Conservation (phyloP, 2,888 invertebrate species). For the Ormyrus pomaceus region DNA sequence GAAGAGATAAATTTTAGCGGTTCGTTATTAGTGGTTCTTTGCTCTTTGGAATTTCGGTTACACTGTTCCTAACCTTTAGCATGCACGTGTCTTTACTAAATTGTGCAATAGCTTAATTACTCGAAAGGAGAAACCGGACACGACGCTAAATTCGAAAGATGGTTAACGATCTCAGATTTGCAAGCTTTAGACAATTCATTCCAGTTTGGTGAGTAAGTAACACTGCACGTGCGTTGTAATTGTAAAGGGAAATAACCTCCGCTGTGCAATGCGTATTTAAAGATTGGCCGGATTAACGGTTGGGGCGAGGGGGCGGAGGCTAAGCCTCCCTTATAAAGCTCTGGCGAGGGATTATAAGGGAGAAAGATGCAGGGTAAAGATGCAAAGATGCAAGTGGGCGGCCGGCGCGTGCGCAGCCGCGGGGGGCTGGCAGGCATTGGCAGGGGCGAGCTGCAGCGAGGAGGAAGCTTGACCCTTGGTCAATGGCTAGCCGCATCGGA, state of each 20-base stretch:
- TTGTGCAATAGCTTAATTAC: slow-evolving; percentile 12
- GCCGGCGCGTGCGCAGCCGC: slow-evolving; percentile 12
- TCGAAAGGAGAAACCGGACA: too few relatives aligned
- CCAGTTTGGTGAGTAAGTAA: slow-evolving; percentile 63
- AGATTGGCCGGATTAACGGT: too few relatives aligned
- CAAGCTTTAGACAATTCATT: slow-evolving; percentile 63
- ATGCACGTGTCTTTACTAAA: slow-evolving; percentile 10
- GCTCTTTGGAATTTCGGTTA: neutral
- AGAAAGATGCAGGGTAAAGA: too few relatives aligned
- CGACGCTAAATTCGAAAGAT: slow-evolving; percentile 53
- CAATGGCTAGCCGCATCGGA: slow-evolving; percentile 64
- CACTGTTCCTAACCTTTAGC: slow-evolving; percentile 1
- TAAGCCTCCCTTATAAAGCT: slow-evolving; percentile 62
- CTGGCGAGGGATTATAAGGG: too few relatives aligned
- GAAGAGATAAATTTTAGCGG: too few relatives aligned
- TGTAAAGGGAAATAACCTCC: neutral
- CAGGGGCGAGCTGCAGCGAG: neutral
- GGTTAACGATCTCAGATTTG: slow-evolving; percentile 65
- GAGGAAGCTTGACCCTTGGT: slow-evolving; percentile 73
- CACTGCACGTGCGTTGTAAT: neutral
- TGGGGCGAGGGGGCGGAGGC: slow-evolving; percentile 31
- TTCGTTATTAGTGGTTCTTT: too few relatives aligned
- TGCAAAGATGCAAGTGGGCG: too few relatives aligned
- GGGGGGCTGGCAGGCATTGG: neutral
- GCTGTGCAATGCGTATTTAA: too few relatives aligned